Evolutionary conservation across 2,113 vertebrate species (phyloP).

Genomic region (Notarius lentiginosus): DNA sequence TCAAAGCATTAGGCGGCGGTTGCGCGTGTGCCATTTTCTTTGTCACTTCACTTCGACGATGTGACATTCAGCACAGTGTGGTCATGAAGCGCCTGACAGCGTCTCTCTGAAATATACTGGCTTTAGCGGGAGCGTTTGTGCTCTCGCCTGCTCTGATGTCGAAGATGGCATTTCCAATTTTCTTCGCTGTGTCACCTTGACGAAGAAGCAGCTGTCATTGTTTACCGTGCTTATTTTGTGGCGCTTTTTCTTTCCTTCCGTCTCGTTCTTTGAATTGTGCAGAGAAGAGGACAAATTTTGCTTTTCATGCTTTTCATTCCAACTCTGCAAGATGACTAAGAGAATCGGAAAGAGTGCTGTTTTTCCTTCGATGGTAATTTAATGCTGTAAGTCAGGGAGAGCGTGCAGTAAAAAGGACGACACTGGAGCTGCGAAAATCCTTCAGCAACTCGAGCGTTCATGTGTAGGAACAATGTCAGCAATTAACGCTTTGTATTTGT

Average conservation of each 20-base stretch:
- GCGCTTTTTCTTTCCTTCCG: conserved; percentile 1
- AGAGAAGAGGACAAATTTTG: background rate
- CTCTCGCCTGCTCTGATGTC: conserved; percentile 44
- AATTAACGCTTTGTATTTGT: conserved; percentile 35
- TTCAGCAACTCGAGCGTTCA: conserved; percentile 5
- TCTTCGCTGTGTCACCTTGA: conserved; percentile 59
- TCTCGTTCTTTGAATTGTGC: conserved; percentile 39
- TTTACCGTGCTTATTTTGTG: conserved; percentile 44
- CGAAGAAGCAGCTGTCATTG: conserved; percentile 48
- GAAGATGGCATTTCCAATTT: conserved; percentile 59
- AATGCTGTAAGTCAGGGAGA: background rate
- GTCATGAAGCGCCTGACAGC: conserved; percentile 67
- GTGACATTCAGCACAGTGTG: conserved; percentile 67
- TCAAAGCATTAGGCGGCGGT: conserved; percentile 66
- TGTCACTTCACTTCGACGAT: conserved; percentile 80
- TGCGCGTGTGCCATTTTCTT: conserved; percentile 73
- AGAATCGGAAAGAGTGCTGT: background rate
- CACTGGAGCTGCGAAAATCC: background rate
- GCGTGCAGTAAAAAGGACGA: conserved; percentile 19
- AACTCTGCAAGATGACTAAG: conserved; percentile 8
- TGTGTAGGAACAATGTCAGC: conserved; percentile 26
- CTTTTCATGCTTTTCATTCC: conserved; percentile 14
- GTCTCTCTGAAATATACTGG: conserved; percentile 45
- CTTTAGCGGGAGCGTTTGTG: conserved; percentile 43
- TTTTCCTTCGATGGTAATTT: background rate